A percentile compares a stretch with the other conserved stretches of the same genome.
phyloP scores from a whole-genome alignment of 2,888 invertebrate species.

The Geophilus truncorum region DNA sequence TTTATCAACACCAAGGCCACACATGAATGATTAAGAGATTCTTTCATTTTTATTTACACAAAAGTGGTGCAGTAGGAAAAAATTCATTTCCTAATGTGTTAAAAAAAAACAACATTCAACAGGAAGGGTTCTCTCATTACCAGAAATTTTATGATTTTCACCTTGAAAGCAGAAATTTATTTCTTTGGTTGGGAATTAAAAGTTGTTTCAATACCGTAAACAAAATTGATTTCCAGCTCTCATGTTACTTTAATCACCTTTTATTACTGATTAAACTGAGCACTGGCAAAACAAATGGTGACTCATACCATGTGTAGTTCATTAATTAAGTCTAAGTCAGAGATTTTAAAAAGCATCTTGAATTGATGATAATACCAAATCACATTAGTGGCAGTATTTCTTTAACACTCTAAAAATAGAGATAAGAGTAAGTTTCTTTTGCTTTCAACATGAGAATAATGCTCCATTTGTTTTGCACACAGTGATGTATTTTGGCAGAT shows the following conservation, averaged over 20 bases:
- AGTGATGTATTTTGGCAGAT: background rate
- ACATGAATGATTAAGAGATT: conserved; percentile 6
- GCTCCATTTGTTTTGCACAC: background rate
- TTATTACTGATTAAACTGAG: background rate
- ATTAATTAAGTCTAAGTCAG: background rate
- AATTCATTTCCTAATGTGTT: background rate
- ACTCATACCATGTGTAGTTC: background rate
- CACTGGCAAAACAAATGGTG: background rate
- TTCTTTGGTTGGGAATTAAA: background rate
- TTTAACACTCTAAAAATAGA: background rate
- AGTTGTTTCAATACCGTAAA: background rate
- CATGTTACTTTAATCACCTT: background rate
- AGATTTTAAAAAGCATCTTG: background rate
- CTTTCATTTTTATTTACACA: background rate
- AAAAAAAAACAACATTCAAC: background rate
- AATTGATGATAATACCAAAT: background rate
- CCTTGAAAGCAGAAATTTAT: background rate
- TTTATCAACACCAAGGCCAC: background rate
- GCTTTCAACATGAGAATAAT: background rate
- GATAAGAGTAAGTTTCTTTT: background rate
- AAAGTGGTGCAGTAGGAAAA: background rate
- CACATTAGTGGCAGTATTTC: background rate
- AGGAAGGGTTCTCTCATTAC: background rate
- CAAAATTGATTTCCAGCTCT: background rate
- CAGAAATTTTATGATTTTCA: background rate